Evolutionary conservation across 1,140 invertebrate species (phyloP).

Genomic region (Drosophila persimilis): DNA sequence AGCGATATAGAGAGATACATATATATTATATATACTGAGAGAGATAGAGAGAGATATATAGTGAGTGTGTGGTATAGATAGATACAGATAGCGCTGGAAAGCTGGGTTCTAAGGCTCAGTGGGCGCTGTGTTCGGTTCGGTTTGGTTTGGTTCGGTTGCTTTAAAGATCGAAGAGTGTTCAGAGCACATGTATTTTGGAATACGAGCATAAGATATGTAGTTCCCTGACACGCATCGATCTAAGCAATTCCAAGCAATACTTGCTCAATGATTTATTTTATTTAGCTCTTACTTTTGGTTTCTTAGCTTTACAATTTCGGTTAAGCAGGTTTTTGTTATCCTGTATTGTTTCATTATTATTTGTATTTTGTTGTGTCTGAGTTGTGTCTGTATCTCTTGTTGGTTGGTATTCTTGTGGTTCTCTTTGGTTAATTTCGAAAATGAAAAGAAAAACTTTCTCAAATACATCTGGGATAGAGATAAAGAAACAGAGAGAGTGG

Average conservation of each 20-base stretch:
- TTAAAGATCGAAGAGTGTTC: background rate
- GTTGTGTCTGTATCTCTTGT: slow-evolving; percentile 6
- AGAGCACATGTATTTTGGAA: too few relatives aligned
- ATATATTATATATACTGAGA: slow-evolving; percentile 31
- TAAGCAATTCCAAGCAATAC: slow-evolving; percentile 5
- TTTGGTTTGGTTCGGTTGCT: slow-evolving; percentile 1
- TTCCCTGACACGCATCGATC: slow-evolving; percentile 6
- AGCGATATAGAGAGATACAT: slow-evolving; percentile 39
- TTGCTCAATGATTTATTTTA: background rate
- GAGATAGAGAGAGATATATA: slow-evolving; percentile 30
- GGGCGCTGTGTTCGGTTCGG: background rate
- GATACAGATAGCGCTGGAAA: slow-evolving; percentile 45
- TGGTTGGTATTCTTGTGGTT: background rate
- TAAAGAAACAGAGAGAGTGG: slow-evolving; percentile 7
- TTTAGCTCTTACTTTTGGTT: slow-evolving; percentile 21
- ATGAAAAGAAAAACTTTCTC: slow-evolving; percentile 31
- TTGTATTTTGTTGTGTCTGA: slow-evolving; percentile 24
- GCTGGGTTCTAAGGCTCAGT: slow-evolving; percentile 41
- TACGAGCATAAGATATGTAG: too few relatives aligned
- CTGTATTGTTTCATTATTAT: slow-evolving; percentile 7
- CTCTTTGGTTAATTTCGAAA: slow-evolving; percentile 38
- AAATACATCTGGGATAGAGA: slow-evolving; percentile 30
- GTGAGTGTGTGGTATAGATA: slow-evolving; percentile 26
- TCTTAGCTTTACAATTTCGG: slow-evolving; percentile 36
- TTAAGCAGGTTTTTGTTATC: slow-evolving; percentile 19